Evolutionary conservation across 2,113 vertebrate species (phyloP), one percentile per base, ranked within the genome.

Genomic region (Saccopteryx leptura): DNA sequence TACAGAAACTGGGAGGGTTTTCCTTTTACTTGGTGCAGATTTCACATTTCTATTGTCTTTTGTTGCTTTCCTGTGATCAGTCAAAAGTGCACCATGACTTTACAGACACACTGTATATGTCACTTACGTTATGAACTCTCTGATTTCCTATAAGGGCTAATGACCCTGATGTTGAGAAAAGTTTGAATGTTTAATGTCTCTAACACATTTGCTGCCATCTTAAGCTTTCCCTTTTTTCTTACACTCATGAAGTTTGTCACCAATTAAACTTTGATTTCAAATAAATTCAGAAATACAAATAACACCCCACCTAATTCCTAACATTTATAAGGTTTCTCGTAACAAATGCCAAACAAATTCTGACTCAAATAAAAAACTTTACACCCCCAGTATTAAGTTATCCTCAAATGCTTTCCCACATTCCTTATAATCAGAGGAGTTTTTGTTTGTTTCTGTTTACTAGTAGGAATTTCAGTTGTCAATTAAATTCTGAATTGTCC

Each of bases 251-350:
- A 79, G 31, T 65, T 71, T 90, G 39, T 92, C 11, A 79, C 31
- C 33, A 68, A 33, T 2, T 92, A 61, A 90, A 91, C 54, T 33
- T 52, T 94, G 54, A 60, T 21, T 5, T 33, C 21, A 61, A 87
- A 76, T 83, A 81, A 94, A 94, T 74, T 91, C 46, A 71, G 39
- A 71, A 91, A 78, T n/a, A 87, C 18, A 95, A 39, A 76, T 39
- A 39, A 39, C 39, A 39, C 39, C 7, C 28, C 9, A 39, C 54
- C 17, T 8, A 24, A 72, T 52, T 78, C 50, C 15, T 54, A 54
- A 72, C 65, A 54, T 58, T 81, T 82, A 28, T 52, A 61, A 74
- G 18, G 7, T n/a, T 92, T 82, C 39, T 95, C 21, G n/a, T 69
- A 82, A 84, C 46, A 93, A 31, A 31, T 13, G 23, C 56, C n/a